Evolutionary conservation across 2,797 vertebrate species (phyloP).

Genomic region (Muraenolepis orangiensis): DNA sequence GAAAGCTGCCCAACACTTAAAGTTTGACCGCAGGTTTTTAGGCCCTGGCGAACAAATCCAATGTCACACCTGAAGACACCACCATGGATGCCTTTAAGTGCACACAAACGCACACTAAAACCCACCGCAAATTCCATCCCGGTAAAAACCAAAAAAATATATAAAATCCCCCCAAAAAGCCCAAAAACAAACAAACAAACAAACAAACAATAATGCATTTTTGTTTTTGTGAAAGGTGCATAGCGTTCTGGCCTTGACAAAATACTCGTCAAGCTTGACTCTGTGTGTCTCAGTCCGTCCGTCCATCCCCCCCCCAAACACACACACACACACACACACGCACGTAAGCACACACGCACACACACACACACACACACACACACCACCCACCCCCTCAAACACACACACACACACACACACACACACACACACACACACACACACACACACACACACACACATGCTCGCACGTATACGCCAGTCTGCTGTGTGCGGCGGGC

Average conservation of each 20-base stretch:
- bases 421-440: not conserved
- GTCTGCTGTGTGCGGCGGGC: not conserved
- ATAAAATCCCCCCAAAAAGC: too few species aligned
- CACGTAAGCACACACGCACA: not conserved
- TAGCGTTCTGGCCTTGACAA: not conserved
- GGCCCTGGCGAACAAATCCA: conserved; percentile 22
- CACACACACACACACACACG: not conserved
- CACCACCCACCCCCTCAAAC: not conserved
- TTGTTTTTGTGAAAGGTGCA: not conserved
- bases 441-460: not conserved
- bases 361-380: too few species aligned
- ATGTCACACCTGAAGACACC: conserved; percentile 22
- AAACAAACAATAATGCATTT: not conserved
- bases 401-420: too few species aligned
- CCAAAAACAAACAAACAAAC: too few species aligned
- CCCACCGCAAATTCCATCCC: not conserved
- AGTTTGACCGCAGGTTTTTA: conserved; percentile 25
- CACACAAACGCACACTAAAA: not conserved
- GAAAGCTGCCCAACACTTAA: conserved; percentile 28
- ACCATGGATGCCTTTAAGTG: not conserved
- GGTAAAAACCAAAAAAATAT: not conserved
- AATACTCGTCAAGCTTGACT: not conserved
- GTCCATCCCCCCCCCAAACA: not conserved
- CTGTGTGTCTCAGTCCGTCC: not conserved
- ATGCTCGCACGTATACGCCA: too few species aligned